Percentiles rank a stretch among this genome's conserved stretches.
Conservation (phyloP, 2,797 vertebrate species). For the Alca torda region DNA sequence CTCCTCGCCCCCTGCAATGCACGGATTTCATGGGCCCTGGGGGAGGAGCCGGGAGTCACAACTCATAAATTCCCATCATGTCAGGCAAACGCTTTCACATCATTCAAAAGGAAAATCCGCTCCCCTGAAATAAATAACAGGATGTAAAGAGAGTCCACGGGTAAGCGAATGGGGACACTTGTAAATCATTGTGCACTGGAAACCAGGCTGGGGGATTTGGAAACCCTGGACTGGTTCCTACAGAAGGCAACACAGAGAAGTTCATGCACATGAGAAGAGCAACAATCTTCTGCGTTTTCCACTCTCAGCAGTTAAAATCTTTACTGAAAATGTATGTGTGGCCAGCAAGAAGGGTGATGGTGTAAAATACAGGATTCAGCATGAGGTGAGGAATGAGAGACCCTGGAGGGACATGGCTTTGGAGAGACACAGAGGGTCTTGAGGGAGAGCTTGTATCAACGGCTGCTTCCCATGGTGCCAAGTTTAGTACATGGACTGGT, state of each 20-base stretch:
- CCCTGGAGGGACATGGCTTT: neutral
- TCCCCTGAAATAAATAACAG: constrained; percentile 38
- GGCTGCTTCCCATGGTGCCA: neutral
- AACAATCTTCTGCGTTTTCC: neutral
- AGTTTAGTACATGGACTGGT: neutral
- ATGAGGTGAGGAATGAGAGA: neutral
- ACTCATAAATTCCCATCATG: constrained; percentile 52
- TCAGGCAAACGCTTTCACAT: constrained; percentile 59
- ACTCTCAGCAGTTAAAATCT: neutral
- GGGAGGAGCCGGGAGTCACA: neutral
- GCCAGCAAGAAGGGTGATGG: neutral
- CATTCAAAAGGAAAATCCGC: constrained; percentile 51
- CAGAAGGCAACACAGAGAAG: neutral
- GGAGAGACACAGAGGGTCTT: neutral
- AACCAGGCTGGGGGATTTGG: neutral
- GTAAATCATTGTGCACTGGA: constrained; percentile 18
- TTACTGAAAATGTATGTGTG: neutral
- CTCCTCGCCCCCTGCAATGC: neutral
- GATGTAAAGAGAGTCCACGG: neutral
- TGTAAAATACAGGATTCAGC: neutral
- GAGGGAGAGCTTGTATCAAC: neutral
- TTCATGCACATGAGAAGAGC: neutral
- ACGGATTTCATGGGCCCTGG: neutral
- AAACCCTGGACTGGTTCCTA: neutral
- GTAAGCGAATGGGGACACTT: neutral